Evolutionary conservation across 30 jellyfish, hydroid and myxozoan genomes (phyloP), one percentile per base, ranked within the genome.

Genomic region (Turritopsis rubra): DNA sequence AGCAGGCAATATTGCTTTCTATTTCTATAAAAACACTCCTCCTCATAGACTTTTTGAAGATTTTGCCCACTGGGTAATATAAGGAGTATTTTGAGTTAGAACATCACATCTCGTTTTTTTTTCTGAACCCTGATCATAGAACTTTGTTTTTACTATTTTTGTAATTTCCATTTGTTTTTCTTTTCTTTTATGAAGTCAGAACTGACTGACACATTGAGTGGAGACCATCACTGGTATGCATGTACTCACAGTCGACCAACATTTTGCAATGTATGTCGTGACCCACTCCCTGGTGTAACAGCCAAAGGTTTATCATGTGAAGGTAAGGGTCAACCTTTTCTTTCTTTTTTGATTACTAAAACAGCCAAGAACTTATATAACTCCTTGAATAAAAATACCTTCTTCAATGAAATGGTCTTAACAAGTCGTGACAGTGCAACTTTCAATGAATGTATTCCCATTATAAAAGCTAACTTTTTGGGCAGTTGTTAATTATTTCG

Each of bases 241-340:
- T 88, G 97, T 20, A 88, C 94, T 22, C 98, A 93, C 88, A 93
- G 96, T 84, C 96, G 98, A 20, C 98, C 95, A 28, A 93, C 96
- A 22, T 93, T 86, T 79, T 93, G 98, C 78, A 93, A 93, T 93
- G 96, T 93, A 13, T 93, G 98, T 75, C 89, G 96, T 7, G 95
- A 85, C 1, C 86, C 89, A 25, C 82, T 93, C 79, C 85, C 94
- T 31, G 98, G 98, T 1, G 95, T 93, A 18, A 88, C 98, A 29
- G 96, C 94, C 3, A 88, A 88, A 79, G 98, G 98, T 7, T 90
- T 93, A 21, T 88, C 98, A 26, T 93, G 98, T 83, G 98, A 93
- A 88, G 98, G 98, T 93, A 52, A 1, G 93, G 9, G 13, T 3
- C 60, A 41, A 41, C 60, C 5, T 13, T 41, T 41, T 41, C 5